Evolutionary conservation across 2,888 invertebrate genomes (phyloP).

Genomic region (Pandemis corylana): DNA sequence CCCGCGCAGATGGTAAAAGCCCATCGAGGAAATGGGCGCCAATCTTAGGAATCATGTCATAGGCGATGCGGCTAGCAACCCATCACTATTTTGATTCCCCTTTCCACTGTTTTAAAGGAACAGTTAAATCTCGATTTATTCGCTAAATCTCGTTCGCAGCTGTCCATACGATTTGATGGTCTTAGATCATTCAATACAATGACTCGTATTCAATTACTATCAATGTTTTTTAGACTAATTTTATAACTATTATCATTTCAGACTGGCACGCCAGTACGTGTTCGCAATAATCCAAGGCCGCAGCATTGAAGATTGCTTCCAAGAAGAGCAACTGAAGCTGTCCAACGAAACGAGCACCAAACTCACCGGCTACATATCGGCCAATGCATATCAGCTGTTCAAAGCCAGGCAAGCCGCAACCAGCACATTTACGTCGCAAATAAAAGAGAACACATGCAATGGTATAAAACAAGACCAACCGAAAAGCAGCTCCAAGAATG

Average conservation of each 20-base stretch:
- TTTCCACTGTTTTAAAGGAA: no score
- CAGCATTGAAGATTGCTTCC: slow-evolving; percentile 86
- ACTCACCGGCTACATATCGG: slow-evolving; percentile 82
- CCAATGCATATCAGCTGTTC: slow-evolving; percentile 72
- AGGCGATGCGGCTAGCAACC: no score
- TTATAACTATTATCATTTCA: slow-evolving; percentile 52
- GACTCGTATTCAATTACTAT: no score
- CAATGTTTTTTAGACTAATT: no score
- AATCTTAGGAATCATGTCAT: no score
- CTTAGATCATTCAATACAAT: no score
- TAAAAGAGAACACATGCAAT: slow-evolving; percentile 75
- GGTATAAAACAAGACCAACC: slow-evolving; percentile 65
- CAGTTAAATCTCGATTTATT: no score
- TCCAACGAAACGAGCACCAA: slow-evolving; percentile 65
- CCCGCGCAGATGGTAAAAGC: no score
- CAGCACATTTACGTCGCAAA: slow-evolving; percentile 62
- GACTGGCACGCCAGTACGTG: slow-evolving; percentile 87
- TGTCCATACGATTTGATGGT: no score
- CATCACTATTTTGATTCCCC: no score
- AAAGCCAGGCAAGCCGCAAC: slow-evolving; percentile 57
- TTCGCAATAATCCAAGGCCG: slow-evolving; percentile 87
- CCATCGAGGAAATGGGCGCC: no score
- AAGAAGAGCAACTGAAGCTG: slow-evolving; percentile 72
- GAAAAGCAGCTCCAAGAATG: slow-evolving; percentile 70
- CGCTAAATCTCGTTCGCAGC: no score